Evolutionary conservation across 2,113 vertebrate genomes (phyloP).

Genomic region (Stomatorhinus ivindoensis): DNA sequence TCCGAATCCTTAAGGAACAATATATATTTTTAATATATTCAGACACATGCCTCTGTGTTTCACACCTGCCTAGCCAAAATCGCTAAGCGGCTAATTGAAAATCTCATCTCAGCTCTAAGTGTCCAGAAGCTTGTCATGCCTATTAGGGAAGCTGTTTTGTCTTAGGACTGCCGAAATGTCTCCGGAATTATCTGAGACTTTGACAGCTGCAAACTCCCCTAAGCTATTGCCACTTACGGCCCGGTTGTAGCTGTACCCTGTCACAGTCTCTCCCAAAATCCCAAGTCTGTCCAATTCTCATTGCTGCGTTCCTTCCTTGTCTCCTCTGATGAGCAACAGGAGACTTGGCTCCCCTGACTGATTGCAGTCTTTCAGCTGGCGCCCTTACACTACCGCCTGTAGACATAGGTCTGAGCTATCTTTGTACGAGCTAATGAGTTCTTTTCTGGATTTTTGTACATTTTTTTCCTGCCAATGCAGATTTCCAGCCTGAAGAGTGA

Average conservation of each 20-base stretch:
- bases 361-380: not conserved
- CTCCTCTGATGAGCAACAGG: constrained; percentile 22
- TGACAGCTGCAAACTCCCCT: constrained; percentile 31
- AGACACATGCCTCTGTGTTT: constrained; percentile 33
- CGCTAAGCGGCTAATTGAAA: constrained; percentile 27
- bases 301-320: constrained; percentile 20
- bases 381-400: too few relatives aligned
- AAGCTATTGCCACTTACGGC: constrained; percentile 30
- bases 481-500: constrained; percentile 3
- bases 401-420: not conserved
- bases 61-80: constrained; percentile 42
- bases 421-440: constrained; percentile 3
- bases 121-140: constrained; percentile 25
- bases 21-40: constrained; percentile 36
- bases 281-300: constrained; percentile 25
- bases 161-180: constrained; percentile 22
- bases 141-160: constrained; percentile 36
- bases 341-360: not conserved
- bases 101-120: constrained; percentile 22
- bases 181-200: constrained; percentile 20
- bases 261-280: constrained; percentile 36
- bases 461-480: constrained; percentile 7
- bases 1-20: constrained; percentile 31
- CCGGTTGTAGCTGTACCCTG: constrained; percentile 21
- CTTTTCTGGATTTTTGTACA: not conserved